A percentile compares a stretch with the other conserved stretches of the same genome.
phyloP scores from a whole-genome alignment of 2,113 vertebrate species.

The Cyanoliseus patagonus region DNA sequence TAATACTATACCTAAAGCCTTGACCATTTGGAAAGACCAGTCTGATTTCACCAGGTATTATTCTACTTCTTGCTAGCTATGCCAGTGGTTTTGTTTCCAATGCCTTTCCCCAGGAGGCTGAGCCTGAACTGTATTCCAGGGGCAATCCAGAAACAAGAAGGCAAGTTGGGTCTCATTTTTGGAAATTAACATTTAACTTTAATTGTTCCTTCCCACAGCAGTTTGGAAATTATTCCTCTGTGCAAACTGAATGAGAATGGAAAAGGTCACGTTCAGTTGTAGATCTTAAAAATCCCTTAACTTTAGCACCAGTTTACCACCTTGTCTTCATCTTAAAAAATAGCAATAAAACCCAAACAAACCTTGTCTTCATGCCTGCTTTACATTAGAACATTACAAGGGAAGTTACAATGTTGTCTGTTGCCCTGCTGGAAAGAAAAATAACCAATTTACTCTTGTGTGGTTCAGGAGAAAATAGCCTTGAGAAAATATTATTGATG shows the following conservation, averaged over 20 bases:
- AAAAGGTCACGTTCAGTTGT: constrained; percentile 57
- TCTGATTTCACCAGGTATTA: not conserved
- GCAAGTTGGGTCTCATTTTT: constrained; percentile 27
- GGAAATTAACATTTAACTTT: constrained; percentile 65
- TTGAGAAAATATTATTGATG: constrained; percentile 77
- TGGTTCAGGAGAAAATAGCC: constrained; percentile 72
- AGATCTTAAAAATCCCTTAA: not conserved
- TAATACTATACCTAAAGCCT: not conserved
- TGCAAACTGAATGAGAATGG: not conserved
- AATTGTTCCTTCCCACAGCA: constrained; percentile 41
- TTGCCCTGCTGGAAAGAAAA: constrained; percentile 52
- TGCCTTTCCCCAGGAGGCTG: not conserved
- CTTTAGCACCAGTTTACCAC: not conserved
- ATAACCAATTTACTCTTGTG: constrained; percentile 71
- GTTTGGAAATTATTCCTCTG: constrained; percentile 41
- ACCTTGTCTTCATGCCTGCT: constrained; percentile 9
- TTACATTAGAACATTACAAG: constrained; percentile 46
- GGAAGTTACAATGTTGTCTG: constrained; percentile 59
- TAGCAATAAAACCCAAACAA: constrained; percentile 21
- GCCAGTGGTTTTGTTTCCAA: not conserved
- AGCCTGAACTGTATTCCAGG: not conserved
- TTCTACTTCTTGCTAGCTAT: not conserved
- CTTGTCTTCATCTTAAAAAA: constrained; percentile 39
- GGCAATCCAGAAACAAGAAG: constrained; percentile 5
- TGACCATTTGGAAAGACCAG: not conserved